Percentiles rank a stretch among this genome's conserved stretches.
Conservation (phyloP, 2,888 invertebrate genomes). For the Lepetodrilus schrolli region DNA sequence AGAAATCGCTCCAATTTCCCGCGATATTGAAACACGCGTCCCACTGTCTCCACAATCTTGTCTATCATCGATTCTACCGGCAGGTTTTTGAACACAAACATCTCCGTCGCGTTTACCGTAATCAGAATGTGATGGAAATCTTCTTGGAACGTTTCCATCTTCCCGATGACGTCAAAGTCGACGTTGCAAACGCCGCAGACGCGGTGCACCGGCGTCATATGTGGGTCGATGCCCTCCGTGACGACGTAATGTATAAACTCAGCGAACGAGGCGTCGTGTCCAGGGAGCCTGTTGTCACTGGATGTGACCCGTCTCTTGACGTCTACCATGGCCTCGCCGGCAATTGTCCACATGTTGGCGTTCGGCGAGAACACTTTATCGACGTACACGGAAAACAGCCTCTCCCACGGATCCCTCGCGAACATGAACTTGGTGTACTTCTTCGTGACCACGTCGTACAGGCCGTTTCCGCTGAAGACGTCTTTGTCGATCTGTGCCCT, state of each 20-base stretch:
- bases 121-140: slow-evolving; percentile 36
- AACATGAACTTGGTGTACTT: slow-evolving; percentile 40
- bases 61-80: slow-evolving; percentile 27
- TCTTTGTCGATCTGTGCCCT: not conserved
- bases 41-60: slow-evolving; percentile 37
- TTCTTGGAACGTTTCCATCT: slow-evolving; percentile 41
- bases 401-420: slow-evolving; percentile 39
- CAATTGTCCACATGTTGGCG: slow-evolving; percentile 36
- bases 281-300: not conserved
- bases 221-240: not conserved
- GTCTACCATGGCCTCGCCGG: not conserved
- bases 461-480: not conserved
- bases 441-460: not conserved
- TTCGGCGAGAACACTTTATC: slow-evolving; percentile 47
- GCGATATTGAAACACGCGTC: slow-evolving; percentile 37
- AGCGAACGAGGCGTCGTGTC: slow-evolving; percentile 28
- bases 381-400: slow-evolving; percentile 41
- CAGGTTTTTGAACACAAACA: not conserved
- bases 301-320: not conserved
- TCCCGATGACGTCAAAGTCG: slow-evolving; percentile 33
- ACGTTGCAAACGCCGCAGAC: slow-evolving; percentile 21
- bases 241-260: slow-evolving; percentile 27
- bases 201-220: not conserved
- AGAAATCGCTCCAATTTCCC: slow-evolving; percentile 35
- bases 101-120: slow-evolving; percentile 14